Evolutionary conservation across 1,140 invertebrate species (phyloP), one percentile per base, ranked within the genome.

Genomic region (Drosophila ficusphila): DNA sequence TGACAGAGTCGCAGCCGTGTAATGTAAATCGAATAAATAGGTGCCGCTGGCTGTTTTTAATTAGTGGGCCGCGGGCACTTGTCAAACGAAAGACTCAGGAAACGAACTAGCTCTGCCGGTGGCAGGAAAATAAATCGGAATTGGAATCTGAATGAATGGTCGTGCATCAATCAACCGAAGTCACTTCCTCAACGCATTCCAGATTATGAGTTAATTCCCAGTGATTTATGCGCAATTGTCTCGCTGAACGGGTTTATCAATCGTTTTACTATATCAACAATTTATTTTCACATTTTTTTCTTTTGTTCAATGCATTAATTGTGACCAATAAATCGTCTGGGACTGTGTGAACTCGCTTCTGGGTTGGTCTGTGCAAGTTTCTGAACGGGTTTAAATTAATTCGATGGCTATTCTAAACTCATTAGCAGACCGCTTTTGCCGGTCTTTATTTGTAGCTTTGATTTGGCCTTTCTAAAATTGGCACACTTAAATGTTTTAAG

Each of bases 1-100:
- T 68, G 69, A 70, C 79, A 70, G 21, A 9, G n/a, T 42, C 21
- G 41, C 41, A 42, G 19, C 19, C 23, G 7, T 44, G 42, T 16
- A 44, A 70, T 58, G 44, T 34, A 49, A 67, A 51, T 67, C 60
- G 60, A 68, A 34, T 67, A 77, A 77, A 82, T 69, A 58, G 36
- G 65, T 49, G 34, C 60, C 52, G 64, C 34, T 16, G 25, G 34
- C n/a, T 38, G 58, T 39, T 68, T 68, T 68, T 68, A 68, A 68
- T 68, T 68, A 68, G 61, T 42, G 46, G 16, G 16, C 21, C 12
- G 25, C 12, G 16, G 7, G 8, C 61, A 48, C 44, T 65, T 67
- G 71, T 67, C 76, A 71, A 34, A 61, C 61, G 71, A 88, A 86
- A 86, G 82, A 86, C 82, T 88, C 68, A 86, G 81, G 82, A 86